These are phyloP conservation scores for Morus bassanus DNA, from an alignment of 2,797 vertebrate genomes.

Conservation along the genomic window DNA sequence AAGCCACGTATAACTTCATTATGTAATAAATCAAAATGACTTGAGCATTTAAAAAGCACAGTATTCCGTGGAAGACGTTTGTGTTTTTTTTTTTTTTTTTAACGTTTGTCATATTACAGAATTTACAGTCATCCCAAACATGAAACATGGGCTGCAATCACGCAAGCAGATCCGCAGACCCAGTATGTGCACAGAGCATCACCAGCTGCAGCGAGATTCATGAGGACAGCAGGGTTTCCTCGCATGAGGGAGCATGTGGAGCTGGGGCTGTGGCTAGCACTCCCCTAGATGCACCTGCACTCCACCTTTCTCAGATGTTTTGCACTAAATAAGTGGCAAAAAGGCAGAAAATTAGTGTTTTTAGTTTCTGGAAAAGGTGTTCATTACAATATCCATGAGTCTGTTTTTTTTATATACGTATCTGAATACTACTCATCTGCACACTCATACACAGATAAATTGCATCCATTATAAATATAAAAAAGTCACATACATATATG, in stretches of 20 bases:
- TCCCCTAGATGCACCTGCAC: background rate
- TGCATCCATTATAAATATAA: background rate
- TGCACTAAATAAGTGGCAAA: background rate
- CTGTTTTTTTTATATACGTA: background rate
- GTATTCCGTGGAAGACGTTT: background rate
- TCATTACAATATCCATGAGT: background rate
- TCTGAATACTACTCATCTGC: background rate
- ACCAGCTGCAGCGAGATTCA: background rate
- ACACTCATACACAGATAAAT: background rate
- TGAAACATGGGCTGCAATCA: background rate
- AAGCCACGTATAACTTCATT: background rate
- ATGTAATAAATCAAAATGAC: constrained; percentile 34
- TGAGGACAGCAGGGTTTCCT: fast-evolving
- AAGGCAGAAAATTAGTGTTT: fast-evolving
- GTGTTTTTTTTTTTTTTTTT: background rate
- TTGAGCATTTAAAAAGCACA: background rate
- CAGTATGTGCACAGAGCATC: background rate
- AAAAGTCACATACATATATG: fast-evolving
- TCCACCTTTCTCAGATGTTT: background rate
- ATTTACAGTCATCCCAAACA: background rate
- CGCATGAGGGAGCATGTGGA: fast-evolving
- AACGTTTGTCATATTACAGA: background rate
- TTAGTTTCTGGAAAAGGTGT: background rate
- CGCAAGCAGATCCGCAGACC: background rate
- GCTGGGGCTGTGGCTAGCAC: background rate